Base-by-base conservation (phyloP, 1,140 invertebrate genomes). In the Cydia fagiglandana region DNA sequence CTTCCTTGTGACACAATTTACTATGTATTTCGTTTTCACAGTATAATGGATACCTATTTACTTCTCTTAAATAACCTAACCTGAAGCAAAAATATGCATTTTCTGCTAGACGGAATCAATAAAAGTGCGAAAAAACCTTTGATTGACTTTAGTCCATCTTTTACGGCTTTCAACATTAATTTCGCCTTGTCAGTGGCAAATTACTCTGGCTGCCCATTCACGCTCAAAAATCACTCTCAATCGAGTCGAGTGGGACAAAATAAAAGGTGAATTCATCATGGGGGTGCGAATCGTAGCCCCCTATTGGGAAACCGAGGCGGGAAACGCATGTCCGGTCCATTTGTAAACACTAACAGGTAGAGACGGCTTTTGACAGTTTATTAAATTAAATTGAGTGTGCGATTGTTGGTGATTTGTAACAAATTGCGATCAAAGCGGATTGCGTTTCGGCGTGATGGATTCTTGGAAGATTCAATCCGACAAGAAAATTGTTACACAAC, bases 211-310 rank as follows among this genome's bases (percentile, higher is more conserved):
- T 88, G 86, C 86, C 87, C 89, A 91, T 91, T 92, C 90, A 91
- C 88, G 91, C 88, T 89, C 89, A 91, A 92, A 91, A 92, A 91
- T 91, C 87, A 89, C 86, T 91, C 86, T 87, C 90, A 88, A 92
- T 92, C 85, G 90, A 88, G 86, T 88, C 88, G 89, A 90, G 88
- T 89, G 90, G 84, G 90, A 90, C 85, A 88, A 91, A 92, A 92
- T 91, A 91, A 91, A 90, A 92, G 89, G 86, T 87, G 86, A 90
- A 91, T 91, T 91, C 88, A 89, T 92, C 88, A 88, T 86, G 81
- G 89, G 90, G 90, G 90, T 85, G 86, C 85, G 86, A 87, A 83
- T 82, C 80, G 86, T 74, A 81, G 78, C 86, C 90, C 88, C 88
- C 84, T 84, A 76, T 77, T 77, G 82, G 88, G 81, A 87, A 86